Percentiles rank a stretch among this genome's conserved stretches.
These are phyloP conservation scores for Melolontha melolontha DNA, from an alignment of 2,888 invertebrate species.

Conservation along the genomic window DNA sequence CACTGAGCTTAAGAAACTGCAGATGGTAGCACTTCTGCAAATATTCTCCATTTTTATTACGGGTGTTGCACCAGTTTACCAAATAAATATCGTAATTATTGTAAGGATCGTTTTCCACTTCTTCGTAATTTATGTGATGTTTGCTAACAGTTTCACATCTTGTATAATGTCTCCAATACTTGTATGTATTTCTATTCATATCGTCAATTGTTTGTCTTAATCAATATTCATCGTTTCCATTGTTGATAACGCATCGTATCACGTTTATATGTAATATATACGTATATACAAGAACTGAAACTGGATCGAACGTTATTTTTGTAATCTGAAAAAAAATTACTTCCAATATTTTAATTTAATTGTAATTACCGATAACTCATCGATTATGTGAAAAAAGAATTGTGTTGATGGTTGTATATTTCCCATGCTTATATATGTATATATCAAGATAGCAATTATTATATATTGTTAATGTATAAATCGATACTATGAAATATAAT, in stretches of 20 bases:
- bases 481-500: slow-evolving; percentile 44
- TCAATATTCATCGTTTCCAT: neutral
- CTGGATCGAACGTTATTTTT: neutral
- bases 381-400: slow-evolving; percentile 34
- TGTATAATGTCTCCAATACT: slow-evolving; percentile 1
- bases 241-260: neutral
- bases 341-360: slow-evolving; percentile 25
- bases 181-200: neutral
- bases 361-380: slow-evolving; percentile 21
- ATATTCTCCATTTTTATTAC: slow-evolving; percentile 41
- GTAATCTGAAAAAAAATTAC: slow-evolving; percentile 1
- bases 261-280: no score
- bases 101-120: slow-evolving; percentile 38
- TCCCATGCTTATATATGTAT: slow-evolving; percentile 47
- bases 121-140: slow-evolving; percentile 12
- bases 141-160: slow-evolving; percentile 12
- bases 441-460: slow-evolving; percentile 45
- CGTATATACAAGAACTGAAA: neutral
- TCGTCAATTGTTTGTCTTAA: neutral
- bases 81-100: slow-evolving; percentile 38
- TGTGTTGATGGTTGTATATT: slow-evolving; percentile 45
- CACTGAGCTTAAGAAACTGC: slow-evolving; percentile 44
- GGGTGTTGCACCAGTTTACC: slow-evolving; percentile 46
- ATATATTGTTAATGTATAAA: slow-evolving; percentile 47
- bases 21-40: slow-evolving; percentile 43